phyloP scores from a whole-genome alignment of 2,888 invertebrate genomes.

The Spisula solida region DNA sequence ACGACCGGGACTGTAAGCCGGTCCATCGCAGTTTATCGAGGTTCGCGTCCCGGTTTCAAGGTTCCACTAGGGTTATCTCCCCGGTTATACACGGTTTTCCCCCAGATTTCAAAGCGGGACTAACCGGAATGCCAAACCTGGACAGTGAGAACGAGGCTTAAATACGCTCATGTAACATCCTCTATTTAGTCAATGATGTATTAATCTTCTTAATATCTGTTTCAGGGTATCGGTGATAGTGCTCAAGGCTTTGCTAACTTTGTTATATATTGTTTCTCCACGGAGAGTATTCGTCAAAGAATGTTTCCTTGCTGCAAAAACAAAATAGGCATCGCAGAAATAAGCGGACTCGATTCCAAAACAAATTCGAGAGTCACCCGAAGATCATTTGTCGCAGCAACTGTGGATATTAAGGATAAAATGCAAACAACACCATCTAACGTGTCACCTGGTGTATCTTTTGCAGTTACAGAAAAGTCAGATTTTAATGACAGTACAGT shows the following conservation, averaged over 20 bases:
- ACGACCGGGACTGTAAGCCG: too few species aligned
- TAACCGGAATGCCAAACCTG: too few species aligned
- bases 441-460: background rate
- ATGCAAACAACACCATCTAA: background rate
- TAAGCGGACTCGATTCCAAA: background rate
- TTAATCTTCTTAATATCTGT: slow-evolving; percentile 19
- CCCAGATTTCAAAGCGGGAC: too few species aligned
- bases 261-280: slow-evolving; percentile 80
- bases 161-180: too few species aligned
- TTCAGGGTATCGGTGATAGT: slow-evolving; percentile 84
- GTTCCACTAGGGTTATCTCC: too few species aligned
- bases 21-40: too few species aligned
- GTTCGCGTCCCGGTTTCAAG: too few species aligned
- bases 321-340: background rate
- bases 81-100: too few species aligned
- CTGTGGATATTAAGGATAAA: background rate
- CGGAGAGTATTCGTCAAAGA: slow-evolving; percentile 71
- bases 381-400: background rate
- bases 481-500: background rate
- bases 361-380: background rate
- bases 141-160: too few species aligned
- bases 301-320: slow-evolving; percentile 49
- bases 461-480: background rate
- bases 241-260: slow-evolving; percentile 84
- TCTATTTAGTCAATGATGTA: too few species aligned